Percentiles rank a stretch among this genome's conserved stretches.
Evolutionary conservation across 2,888 invertebrate genomes (phyloP).

Genomic region (Pyrrhia umbra): DNA sequence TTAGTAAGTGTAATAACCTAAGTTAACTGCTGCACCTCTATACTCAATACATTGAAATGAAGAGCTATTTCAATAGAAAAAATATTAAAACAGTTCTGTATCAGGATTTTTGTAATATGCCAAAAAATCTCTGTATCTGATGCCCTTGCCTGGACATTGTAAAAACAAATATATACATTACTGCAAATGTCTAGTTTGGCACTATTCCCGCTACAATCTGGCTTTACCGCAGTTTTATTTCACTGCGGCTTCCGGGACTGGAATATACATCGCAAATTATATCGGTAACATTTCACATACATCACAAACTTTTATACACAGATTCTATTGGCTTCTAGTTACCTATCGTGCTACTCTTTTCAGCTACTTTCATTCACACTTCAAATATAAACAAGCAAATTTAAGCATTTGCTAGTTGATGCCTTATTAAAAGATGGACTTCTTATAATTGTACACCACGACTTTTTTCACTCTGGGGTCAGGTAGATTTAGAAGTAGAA

Average conservation of each 20-base stretch:
- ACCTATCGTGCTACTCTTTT: too few species aligned
- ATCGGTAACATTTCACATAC: slow-evolving; percentile 16
- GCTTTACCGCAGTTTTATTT: slow-evolving; percentile 45
- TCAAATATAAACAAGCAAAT: too few species aligned
- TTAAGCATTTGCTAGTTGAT: too few species aligned
- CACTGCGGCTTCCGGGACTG: slow-evolving; percentile 38
- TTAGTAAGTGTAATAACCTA: background rate
- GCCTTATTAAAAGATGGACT: too few species aligned
- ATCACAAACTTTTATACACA: slow-evolving; percentile 6
- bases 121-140: slow-evolving; percentile 26
- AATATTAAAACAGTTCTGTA: background rate
- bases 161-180: slow-evolving; percentile 24
- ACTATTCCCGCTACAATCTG: slow-evolving; percentile 36
- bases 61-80: background rate
- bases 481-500: too few species aligned
- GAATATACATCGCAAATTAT: slow-evolving; percentile 38
- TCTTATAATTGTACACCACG: too few species aligned
- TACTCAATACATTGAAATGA: too few species aligned
- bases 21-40: too few species aligned
- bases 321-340: background rate
- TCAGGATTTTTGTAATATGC: slow-evolving; percentile 14
- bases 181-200: slow-evolving; percentile 29
- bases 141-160: slow-evolving; percentile 3
- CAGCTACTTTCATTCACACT: too few species aligned
- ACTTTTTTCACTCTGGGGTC: too few species aligned